A percentile compares a stretch with the other conserved stretches of the same genome.
These are phyloP conservation scores for Eulemur macaco DNA, from an alignment of 2,113 vertebrate genomes.

Conservation along the genomic window DNA sequence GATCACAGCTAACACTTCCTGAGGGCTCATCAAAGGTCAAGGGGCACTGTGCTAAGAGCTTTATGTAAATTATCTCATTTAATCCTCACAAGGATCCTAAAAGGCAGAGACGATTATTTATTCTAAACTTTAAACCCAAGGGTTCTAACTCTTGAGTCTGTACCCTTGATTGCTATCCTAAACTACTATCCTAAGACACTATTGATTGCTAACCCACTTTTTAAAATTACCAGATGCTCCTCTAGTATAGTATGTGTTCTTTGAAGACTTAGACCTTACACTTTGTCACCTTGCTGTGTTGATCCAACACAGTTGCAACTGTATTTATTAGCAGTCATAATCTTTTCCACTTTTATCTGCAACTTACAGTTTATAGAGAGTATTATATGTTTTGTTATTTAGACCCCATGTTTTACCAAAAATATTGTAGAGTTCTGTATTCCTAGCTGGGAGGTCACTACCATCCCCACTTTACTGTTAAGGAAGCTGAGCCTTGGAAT, in stretches of 20 bases:
- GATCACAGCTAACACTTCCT: not conserved
- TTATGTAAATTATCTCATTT: not conserved
- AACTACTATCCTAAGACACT: not conserved
- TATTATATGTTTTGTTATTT: not conserved
- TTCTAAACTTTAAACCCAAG: conserved; percentile 9
- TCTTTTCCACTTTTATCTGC: not conserved
- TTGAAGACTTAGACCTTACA: not conserved
- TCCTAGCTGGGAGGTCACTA: not conserved
- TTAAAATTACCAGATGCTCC: not conserved
- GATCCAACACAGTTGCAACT: not conserved
- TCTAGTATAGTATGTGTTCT: not conserved
- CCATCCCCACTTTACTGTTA: not conserved
- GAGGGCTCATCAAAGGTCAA: not conserved
- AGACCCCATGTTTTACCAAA: not conserved
- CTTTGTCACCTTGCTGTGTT: not conserved
- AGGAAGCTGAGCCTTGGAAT: not conserved
- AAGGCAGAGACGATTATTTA: not conserved
- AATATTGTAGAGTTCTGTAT: not conserved
- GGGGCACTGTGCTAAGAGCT: not conserved
- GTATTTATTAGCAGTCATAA: not conserved
- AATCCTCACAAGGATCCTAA: not conserved
- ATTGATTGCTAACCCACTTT: not conserved
- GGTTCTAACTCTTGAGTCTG: not conserved
- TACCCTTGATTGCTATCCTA: not conserved
- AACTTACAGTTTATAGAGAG: not conserved